A percentile compares a stretch with the other conserved stretches of the same genome.
Evolutionary conservation across 2,797 vertebrate species (phyloP).

Genomic region (Dryobates pubescens): DNA sequence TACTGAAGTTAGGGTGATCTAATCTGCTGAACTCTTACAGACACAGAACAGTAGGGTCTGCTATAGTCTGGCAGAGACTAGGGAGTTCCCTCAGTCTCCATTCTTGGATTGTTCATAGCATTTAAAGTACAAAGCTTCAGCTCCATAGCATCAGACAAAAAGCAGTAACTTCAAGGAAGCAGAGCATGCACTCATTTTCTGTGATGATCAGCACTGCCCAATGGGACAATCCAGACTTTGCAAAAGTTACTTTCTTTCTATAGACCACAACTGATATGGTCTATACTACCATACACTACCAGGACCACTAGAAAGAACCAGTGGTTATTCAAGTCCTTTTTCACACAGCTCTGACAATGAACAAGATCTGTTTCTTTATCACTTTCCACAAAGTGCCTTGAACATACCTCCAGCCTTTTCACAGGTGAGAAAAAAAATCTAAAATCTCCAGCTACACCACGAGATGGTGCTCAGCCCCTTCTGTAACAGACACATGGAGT

Average conservation of each 20-base stretch:
- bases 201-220: not conserved
- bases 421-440: not conserved
- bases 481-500: not conserved
- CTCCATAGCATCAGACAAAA: not conserved
- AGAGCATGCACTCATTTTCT: not conserved
- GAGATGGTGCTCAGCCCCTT: slow-evolving; percentile 41
- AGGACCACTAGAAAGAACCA: not conserved
- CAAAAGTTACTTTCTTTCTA: not conserved
- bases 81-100: not conserved
- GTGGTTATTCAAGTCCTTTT: not conserved
- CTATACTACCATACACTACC: not conserved
- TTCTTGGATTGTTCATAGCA: not conserved
- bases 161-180: not conserved
- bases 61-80: not conserved
- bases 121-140: not conserved
- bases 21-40: not conserved
- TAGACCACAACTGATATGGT: accelerated
- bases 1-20: not conserved
- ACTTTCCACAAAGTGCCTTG: not conserved
- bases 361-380: not conserved
- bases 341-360: not conserved
- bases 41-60: not conserved
- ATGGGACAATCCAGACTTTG: not conserved
- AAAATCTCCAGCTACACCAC: slow-evolving; percentile 13
- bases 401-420: not conserved